These are phyloP conservation scores for Platyura marginata DNA, from an alignment of 1,140 invertebrate genomes.

Conservation along the genomic window DNA sequence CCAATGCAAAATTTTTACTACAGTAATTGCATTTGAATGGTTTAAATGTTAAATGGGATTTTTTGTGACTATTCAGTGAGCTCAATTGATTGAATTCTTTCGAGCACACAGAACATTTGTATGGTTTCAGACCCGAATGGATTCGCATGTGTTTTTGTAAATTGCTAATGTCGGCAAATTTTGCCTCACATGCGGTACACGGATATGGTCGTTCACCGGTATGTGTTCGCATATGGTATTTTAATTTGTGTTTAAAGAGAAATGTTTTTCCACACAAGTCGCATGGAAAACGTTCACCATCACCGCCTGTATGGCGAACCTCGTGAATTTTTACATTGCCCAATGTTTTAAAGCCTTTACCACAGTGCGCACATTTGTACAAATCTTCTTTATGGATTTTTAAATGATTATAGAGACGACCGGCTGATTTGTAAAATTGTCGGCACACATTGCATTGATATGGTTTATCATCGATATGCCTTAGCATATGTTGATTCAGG, in stretches of 20 bases:
- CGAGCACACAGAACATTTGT: conserved; percentile 40
- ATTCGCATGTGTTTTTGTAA: conserved; percentile 30
- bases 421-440: background rate
- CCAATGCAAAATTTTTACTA: background rate
- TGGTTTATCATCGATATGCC: background rate
- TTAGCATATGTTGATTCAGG: background rate
- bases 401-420: background rate
- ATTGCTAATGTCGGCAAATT: background rate
- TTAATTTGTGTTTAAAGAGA: background rate
- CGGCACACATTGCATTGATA: background rate
- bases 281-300: background rate
- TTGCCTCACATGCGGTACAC: background rate
- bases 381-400: background rate
- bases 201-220: background rate
- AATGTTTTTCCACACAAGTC: background rate
- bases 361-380: background rate
- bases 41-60: conserved; percentile 17
- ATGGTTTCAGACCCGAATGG: conserved; percentile 41
- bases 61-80: conserved; percentile 21
- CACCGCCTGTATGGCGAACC: background rate
- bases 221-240: background rate
- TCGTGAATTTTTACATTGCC: background rate
- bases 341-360: background rate
- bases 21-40: background rate
- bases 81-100: conserved; percentile 32